Base-by-base conservation (phyloP, 1,140 invertebrate genomes). In the Drosophila subobscura region DNA sequence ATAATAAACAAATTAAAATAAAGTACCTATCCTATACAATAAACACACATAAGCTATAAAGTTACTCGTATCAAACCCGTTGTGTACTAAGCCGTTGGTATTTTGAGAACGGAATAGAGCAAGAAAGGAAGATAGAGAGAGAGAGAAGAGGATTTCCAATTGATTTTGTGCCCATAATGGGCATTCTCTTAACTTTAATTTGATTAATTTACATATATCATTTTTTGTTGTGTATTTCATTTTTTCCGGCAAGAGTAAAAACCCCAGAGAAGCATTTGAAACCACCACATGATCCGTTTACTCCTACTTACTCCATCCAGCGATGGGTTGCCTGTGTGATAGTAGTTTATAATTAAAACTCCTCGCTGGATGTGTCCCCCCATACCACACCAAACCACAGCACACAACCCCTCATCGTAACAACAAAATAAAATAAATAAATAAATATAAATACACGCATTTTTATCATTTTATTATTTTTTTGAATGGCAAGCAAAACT, bases 271-370 rank as follows among this genome's bases (percentile, higher is more conserved):
- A 47, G n/a, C 23, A 14, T 16, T 25, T n/a, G 25, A 40, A 49
- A 47, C 20, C 27, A 12, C 40, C 40, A 20, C 41, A 14, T 5
- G 27, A 25, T n/a, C 25, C 23, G 42, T 5, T 23, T 55, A 41
- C 10, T 49, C 40, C 20, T n/a, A 25, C 22, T 44, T 41, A 10
- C 8, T 29, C 37, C 47, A 42, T 72, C 55, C 72, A 65, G 77
- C 72, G 51, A 67, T 75, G 90, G 74, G 73, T 91, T 91, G 80
- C 85, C 90, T 91, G 90, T 91, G 90, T 91, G 90, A 91, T 91
- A 91, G 90, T 91, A 91, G 90, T 91, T 88, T 91, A 85, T 91
- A 90, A 90, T 90, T 90, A 75, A 86, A 89, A 51, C 76, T 78
- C 75, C 65, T 51, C 56, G 74, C 77, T 63, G 77, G 74, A 68